phyloP scores from a whole-genome alignment of 1,140 invertebrate genomes.

The Anoplolepis gracilipes region DNA sequence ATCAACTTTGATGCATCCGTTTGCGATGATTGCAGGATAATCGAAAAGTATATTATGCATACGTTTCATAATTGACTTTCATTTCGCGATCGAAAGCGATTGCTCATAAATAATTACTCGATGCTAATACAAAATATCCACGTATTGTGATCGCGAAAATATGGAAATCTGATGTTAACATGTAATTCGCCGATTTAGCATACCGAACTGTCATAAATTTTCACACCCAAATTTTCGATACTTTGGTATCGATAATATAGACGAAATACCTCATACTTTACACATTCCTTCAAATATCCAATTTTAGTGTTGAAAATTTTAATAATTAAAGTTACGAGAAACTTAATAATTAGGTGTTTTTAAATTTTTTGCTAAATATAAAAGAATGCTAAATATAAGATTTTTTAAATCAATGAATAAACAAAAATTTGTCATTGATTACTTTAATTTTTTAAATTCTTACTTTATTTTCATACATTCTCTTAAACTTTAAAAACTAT shows the following conservation, averaged over 20 bases:
- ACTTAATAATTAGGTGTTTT: too few species aligned
- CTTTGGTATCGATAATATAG: neutral
- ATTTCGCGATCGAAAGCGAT: neutral
- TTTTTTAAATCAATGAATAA: neutral
- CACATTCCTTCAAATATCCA: neutral
- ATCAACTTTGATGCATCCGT: constrained; percentile 7
- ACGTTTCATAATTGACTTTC: constrained; percentile 49
- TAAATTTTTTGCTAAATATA: neutral
- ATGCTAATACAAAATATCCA: constrained; percentile 2
- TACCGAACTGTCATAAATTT: neutral
- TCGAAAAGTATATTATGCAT: constrained; percentile 51
- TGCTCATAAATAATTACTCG: constrained; percentile 45
- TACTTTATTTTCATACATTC: neutral
- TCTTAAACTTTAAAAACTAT: neutral
- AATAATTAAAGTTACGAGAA: too few species aligned
- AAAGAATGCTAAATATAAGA: neutral
- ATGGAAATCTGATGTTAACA: constrained; percentile 41
- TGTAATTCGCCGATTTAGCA: constrained; percentile 3
- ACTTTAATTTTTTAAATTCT: neutral
- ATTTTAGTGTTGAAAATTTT: neutral
- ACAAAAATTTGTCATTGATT: neutral
- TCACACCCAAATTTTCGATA: constrained; percentile 11
- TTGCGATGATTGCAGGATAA: constrained; percentile 39
- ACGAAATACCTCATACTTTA: neutral
- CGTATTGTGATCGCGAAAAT: constrained; percentile 31